phyloP scores from a whole-genome alignment of 2,113 vertebrate species.

The Uropsilus gracilis region DNA sequence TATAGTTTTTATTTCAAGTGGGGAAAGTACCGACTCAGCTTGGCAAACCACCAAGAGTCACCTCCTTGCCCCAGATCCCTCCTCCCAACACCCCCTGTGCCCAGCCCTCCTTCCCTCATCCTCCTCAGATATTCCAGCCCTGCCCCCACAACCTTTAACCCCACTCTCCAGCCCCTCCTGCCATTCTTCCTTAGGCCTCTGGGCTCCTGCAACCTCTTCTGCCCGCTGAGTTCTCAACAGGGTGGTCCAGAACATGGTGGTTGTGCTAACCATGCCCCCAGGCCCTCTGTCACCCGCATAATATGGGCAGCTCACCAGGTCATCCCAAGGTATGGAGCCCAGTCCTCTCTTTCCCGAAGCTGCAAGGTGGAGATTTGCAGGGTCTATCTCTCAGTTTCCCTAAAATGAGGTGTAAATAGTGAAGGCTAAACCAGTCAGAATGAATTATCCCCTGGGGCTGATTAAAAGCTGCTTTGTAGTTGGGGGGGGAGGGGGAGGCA shows the following conservation, averaged over 20 bases:
- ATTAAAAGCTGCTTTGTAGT: not conserved
- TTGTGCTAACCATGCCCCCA: not conserved
- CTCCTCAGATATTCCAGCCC: not conserved
- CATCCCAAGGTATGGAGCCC: not conserved
- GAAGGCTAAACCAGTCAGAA: not conserved
- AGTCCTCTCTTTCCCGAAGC: not conserved
- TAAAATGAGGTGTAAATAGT: not conserved
- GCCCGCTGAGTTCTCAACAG: not conserved
- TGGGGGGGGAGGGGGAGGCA: not conserved
- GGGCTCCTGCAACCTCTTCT: not conserved
- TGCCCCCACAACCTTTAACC: not conserved
- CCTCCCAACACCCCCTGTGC: not conserved
- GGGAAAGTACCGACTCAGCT: not conserved
- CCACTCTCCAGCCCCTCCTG: not conserved
- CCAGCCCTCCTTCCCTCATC: no score
- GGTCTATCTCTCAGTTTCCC: not conserved
- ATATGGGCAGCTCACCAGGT: not conserved
- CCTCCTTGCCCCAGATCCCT: not conserved
- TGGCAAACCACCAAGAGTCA: not conserved
- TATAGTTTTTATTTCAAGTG: conserved; percentile 57
- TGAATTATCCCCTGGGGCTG: not conserved
- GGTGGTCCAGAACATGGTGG: not conserved
- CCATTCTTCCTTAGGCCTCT: not conserved
- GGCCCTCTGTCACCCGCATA: not conserved
- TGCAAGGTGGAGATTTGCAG: not conserved